These are phyloP conservation scores for Abrostola triplasia DNA, from an alignment of 2,888 invertebrate genomes.

Conservation along the genomic window DNA sequence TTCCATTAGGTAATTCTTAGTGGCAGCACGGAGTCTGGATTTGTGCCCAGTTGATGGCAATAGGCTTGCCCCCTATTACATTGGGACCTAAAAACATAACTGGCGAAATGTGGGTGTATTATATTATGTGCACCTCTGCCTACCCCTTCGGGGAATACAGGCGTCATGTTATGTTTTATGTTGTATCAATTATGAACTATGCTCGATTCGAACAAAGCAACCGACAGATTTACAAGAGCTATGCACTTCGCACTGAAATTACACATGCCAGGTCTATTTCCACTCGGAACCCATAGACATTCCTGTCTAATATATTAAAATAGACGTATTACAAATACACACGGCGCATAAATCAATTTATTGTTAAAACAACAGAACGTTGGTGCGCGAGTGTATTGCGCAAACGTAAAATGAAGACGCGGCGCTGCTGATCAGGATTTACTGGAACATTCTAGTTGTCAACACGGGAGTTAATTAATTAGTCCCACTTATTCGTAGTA, in stretches of 20 bases:
- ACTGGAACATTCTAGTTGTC: constrained; percentile 3
- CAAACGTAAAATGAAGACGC: constrained; percentile 27
- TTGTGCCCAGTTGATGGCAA: too few species aligned
- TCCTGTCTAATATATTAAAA: constrained; percentile 65
- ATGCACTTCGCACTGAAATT: constrained; percentile 51
- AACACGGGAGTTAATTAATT: constrained; percentile 5
- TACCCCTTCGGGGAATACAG: too few species aligned
- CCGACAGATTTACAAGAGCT: constrained; percentile 47
- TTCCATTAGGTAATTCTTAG: too few species aligned
- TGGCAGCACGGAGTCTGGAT: too few species aligned
- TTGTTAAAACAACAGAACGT: constrained; percentile 54
- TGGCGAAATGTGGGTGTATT: too few species aligned
- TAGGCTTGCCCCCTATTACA: too few species aligned
- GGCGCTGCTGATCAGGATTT: constrained; percentile 16
- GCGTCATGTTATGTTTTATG: too few species aligned
- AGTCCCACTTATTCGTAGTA: background rate
- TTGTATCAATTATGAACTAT: constrained; percentile 25
- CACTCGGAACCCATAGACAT: constrained; percentile 59
- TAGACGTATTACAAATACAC: constrained; percentile 58
- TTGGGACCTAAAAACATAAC: too few species aligned
- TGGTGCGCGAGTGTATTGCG: constrained; percentile 16
- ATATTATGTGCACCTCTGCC: too few species aligned
- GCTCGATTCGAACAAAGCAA: constrained; percentile 37
- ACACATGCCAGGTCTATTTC: constrained; percentile 63
- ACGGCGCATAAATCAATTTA: constrained; percentile 60